phyloP scores from a whole-genome alignment of 1,140 invertebrate genomes.

The Penaeus japonicus region DNA sequence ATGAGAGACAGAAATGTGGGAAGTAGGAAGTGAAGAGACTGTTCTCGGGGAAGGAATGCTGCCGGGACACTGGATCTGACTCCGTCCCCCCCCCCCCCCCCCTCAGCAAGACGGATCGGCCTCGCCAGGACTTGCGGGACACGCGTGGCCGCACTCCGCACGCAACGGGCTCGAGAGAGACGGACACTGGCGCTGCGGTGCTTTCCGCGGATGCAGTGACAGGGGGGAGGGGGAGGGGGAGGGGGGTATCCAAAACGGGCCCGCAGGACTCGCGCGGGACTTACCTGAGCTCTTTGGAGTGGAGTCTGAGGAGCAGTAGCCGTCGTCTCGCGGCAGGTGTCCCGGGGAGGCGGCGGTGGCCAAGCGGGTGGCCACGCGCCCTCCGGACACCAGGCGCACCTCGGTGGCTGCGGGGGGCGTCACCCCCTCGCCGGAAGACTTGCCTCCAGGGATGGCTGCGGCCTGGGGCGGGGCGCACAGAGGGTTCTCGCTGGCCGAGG shows the following conservation, averaged over 20 bases:
- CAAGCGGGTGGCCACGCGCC: slow-evolving; percentile 43
- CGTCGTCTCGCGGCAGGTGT: slow-evolving; percentile 42
- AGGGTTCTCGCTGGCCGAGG: neutral
- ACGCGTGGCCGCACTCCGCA: neutral
- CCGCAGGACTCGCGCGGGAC: neutral
- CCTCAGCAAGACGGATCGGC: neutral
- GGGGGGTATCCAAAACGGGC: neutral
- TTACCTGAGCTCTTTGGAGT: slow-evolving; percentile 55
- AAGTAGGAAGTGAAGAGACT: too few species aligned
- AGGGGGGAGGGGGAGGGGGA: neutral
- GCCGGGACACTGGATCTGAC: too few species aligned
- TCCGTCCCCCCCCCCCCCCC: too few species aligned
- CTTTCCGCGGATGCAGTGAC: neutral
- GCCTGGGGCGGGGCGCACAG: neutral
- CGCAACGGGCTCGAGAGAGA: neutral
- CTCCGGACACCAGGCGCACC: slow-evolving; percentile 52
- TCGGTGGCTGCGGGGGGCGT: slow-evolving; percentile 38
- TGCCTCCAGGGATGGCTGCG: neutral
- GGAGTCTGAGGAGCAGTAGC: slow-evolving; percentile 56
- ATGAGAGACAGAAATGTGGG: too few species aligned
- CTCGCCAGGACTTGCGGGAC: neutral
- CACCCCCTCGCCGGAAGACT: slow-evolving; percentile 33
- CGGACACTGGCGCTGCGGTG: neutral
- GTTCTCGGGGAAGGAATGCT: too few species aligned
- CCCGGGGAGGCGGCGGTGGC: slow-evolving; percentile 14